Evolutionary conservation across 2,113 vertebrate genomes (phyloP).

Genomic region (Plecturocebus donacophilus): DNA sequence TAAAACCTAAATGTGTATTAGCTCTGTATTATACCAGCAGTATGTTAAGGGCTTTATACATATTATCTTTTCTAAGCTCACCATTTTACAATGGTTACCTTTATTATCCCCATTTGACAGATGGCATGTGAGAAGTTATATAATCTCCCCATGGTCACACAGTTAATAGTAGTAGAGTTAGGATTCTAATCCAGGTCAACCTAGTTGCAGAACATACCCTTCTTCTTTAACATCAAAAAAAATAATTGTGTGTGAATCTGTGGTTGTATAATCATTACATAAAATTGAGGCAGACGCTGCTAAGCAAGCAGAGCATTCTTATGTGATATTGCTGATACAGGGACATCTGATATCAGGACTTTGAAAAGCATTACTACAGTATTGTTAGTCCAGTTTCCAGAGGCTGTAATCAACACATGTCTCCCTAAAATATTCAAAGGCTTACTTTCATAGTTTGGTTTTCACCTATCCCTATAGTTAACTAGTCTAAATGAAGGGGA

Average conservation of each 20-base stretch:
- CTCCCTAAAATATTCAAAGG: conserved; percentile 38
- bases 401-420: not conserved
- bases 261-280: not conserved
- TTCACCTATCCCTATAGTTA: not conserved
- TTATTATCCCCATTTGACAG: not conserved
- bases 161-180: not conserved
- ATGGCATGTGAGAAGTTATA: not conserved
- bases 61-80: not conserved
- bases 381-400: not conserved
- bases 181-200: not conserved
- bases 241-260: not conserved
- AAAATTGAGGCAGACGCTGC: not conserved
- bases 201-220: not conserved
- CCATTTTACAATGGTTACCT: not conserved
- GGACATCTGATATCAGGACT: not conserved
- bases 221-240: not conserved
- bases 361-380: not conserved
- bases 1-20: not conserved
- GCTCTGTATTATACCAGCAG: not conserved
- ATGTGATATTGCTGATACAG: not conserved
- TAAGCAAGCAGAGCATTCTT: not conserved
- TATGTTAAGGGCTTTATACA: not conserved
- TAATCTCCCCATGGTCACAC: not conserved
- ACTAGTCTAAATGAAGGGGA: not conserved
- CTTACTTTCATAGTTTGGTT: not conserved